Conservation (phyloP, 2,888 invertebrate genomes). For the Polietes domitor region DNA sequence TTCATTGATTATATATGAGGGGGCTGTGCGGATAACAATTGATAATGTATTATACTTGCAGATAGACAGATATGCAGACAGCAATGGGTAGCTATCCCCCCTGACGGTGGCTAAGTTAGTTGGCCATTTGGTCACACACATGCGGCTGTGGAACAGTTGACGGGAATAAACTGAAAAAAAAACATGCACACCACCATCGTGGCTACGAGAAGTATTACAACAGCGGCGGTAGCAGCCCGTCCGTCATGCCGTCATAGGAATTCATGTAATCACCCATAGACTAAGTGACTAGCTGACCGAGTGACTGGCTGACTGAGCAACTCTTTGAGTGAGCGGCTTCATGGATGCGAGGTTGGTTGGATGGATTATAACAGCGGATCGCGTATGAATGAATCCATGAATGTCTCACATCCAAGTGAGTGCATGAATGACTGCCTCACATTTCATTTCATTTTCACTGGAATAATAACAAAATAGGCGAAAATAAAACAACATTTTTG, state of each 20-base stretch:
- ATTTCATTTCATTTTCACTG: conserved; percentile 36
- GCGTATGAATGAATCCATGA: conserved; percentile 45
- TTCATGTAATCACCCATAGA: conserved; percentile 60
- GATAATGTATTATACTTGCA: conserved; percentile 9
- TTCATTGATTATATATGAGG: conserved; percentile 5
- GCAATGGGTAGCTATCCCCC: not conserved
- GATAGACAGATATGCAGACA: not conserved
- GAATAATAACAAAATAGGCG: conserved; percentile 21
- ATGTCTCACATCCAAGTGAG: not conserved
- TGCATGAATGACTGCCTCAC: conserved; percentile 26
- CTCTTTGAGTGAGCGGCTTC: not conserved
- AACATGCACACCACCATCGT: not conserved
- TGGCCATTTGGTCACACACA: conserved; percentile 37
- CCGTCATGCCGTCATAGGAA: conserved; percentile 39
- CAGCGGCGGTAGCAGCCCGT: conserved; percentile 26
- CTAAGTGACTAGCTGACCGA: conserved; percentile 30
- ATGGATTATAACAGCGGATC: conserved; percentile 22
- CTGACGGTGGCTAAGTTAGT: conserved; percentile 10
- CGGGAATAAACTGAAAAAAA: not conserved
- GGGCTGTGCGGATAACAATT: conserved; percentile 20
- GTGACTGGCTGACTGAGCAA: not conserved
- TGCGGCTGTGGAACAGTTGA: not conserved
- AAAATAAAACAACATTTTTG: conserved; percentile 23
- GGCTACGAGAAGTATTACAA: conserved; percentile 47
- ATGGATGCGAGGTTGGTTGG: not conserved